These are phyloP conservation scores for Cephus pygmeus DNA, from an alignment of 2,888 invertebrate species.

Conservation along the genomic window DNA sequence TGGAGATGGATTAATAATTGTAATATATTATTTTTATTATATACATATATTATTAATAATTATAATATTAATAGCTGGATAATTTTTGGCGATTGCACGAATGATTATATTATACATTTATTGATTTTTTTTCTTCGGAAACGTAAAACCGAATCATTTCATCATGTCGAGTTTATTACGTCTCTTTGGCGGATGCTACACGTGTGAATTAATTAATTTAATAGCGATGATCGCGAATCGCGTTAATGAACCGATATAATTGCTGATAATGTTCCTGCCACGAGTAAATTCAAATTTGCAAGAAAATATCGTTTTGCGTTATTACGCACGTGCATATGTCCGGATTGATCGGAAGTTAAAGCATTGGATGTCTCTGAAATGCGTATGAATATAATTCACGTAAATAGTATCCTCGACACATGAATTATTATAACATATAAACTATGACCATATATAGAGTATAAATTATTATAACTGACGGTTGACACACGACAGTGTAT, in stretches of 20 bases:
- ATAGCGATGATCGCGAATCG: slow-evolving; percentile 26
- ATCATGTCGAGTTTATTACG: neutral
- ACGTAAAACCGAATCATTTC: neutral
- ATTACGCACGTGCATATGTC: neutral
- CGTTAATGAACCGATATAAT: slow-evolving; percentile 35
- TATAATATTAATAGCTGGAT: neutral
- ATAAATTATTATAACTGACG: neutral
- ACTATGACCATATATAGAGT: neutral
- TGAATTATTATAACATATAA: neutral
- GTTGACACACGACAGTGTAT: neutral
- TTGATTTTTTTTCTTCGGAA: too few relatives aligned
- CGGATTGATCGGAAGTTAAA: neutral
- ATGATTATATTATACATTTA: neutral
- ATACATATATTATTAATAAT: neutral
- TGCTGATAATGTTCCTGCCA: slow-evolving; percentile 10
- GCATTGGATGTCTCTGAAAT: neutral
- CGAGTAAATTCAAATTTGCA: neutral
- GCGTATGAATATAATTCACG: neutral
- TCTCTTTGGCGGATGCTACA: neutral
- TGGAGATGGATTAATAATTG: neutral
- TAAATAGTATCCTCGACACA: neutral
- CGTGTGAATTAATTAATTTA: slow-evolving; percentile 21
- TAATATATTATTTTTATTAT: neutral
- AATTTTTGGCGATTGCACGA: neutral
- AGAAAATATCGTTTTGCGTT: neutral